These are phyloP conservation scores for Mesocentrotus franciscanus DNA, from an alignment of 53 echinoderm and acorn worm species.

Conservation along the genomic window DNA sequence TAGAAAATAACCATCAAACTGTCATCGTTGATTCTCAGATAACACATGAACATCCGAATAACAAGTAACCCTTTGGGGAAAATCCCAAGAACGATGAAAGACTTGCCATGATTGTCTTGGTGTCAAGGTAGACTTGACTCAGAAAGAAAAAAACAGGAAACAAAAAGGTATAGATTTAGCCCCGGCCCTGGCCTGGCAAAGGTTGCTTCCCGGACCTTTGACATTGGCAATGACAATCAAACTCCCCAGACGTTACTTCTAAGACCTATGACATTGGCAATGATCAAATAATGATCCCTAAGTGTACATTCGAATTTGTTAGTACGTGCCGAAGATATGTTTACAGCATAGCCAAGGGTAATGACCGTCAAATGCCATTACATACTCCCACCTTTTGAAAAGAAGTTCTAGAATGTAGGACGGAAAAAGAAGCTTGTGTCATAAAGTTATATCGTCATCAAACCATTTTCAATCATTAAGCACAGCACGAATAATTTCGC, in stretches of 20 bases:
- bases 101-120: neutral
- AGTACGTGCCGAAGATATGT: neutral
- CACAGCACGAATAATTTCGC: too few relatives aligned
- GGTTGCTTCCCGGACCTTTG: neutral
- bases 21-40: neutral
- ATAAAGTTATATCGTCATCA: neutral
- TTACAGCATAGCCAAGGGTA: neutral
- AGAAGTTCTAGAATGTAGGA: neutral
- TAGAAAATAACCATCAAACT: neutral
- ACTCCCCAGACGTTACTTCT: neutral
- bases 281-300: neutral
- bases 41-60: constrained; percentile 14
- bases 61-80: constrained; percentile 10
- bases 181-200: neutral
- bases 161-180: neutral
- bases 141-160: neutral
- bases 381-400: neutral
- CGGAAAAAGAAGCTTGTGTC: neutral
- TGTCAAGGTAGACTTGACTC: neutral
- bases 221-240: neutral
- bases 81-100: constrained; percentile 13
- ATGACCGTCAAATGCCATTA: neutral
- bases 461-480: neutral
- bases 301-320: neutral
- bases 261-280: neutral